A percentile compares a stretch with the other conserved stretches of the same genome.
Conservation (phyloP, 2,113 vertebrate genomes). For the Syngnathus scovelli region DNA sequence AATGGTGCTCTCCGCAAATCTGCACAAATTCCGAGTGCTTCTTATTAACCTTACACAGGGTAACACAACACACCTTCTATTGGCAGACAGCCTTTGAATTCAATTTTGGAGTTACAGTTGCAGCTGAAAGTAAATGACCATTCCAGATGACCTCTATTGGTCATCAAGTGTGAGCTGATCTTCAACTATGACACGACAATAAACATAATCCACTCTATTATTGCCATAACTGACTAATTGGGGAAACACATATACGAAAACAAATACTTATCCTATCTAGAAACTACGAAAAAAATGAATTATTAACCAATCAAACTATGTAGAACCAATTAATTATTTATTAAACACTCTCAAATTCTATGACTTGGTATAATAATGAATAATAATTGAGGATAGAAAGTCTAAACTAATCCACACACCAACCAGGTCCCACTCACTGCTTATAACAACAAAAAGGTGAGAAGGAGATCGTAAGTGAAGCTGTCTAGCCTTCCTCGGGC, state of each 20-base stretch:
- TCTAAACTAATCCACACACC: not conserved
- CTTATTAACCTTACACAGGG: constrained; percentile 63
- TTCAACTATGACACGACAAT: not conserved
- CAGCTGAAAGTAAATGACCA: not conserved
- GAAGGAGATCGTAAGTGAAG: constrained; percentile 12
- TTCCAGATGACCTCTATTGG: not conserved
- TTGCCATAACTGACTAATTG: too few relatives aligned
- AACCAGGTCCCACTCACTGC: not conserved
- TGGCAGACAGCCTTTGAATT: constrained; percentile 27
- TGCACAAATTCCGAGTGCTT: constrained; percentile 63
- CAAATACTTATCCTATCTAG: too few relatives aligned
- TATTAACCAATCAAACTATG: too few relatives aligned
- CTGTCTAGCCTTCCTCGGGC: constrained; percentile 17
- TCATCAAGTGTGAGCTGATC: not conserved
- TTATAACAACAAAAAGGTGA: constrained; percentile 12
- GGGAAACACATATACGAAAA: too few relatives aligned
- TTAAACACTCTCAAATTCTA: too few relatives aligned
- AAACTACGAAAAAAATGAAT: too few relatives aligned
- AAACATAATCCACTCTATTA: too few relatives aligned
- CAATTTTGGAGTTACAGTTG: constrained; percentile 18
- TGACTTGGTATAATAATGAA: too few relatives aligned
- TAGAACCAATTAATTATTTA: too few relatives aligned
- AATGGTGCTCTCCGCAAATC: constrained; percentile 72
- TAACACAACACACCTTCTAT: constrained; percentile 30
- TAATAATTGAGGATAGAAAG: too few relatives aligned